Conservation (phyloP, 2,888 invertebrate genomes). For the Pseudolycoriella hygida region DNA sequence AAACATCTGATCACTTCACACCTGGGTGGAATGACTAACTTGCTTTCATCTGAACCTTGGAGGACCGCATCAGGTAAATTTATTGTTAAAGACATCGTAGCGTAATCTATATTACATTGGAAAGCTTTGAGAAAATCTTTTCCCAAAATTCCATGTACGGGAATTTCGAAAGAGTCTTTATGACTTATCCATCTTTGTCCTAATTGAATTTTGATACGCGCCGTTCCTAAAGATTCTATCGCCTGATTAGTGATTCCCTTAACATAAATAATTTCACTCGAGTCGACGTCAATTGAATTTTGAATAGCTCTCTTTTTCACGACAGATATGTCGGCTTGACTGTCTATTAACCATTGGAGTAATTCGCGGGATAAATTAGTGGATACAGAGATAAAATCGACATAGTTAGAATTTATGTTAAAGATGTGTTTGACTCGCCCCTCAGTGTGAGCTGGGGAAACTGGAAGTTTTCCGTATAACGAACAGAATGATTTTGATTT, state of each 20-base stretch:
- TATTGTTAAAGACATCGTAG: not conserved
- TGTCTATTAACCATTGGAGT: not conserved
- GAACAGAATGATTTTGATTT: not conserved
- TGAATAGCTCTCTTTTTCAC: not conserved
- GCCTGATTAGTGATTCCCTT: not conserved
- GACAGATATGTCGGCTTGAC: not conserved
- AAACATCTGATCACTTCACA: not conserved
- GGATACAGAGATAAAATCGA: not conserved
- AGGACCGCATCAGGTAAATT: not conserved
- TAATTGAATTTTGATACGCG: not conserved
- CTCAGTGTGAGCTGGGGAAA: too few relatives aligned
- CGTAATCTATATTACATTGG: not conserved
- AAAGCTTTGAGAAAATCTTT: not conserved
- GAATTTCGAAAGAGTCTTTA: not conserved
- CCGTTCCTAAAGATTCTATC: not conserved
- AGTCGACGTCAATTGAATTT: not conserved
- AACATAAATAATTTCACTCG: not conserved
- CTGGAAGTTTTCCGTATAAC: not conserved
- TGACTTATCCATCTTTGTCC: not conserved
- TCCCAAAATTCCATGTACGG: not conserved
- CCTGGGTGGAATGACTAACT: not conserved
- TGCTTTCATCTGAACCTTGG: too few relatives aligned
- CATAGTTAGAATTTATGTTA: not conserved
- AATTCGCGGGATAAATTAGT: not conserved
- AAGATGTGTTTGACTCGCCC: not conserved